phyloP scores from a whole-genome alignment of 2,113 vertebrate genomes.

The Orycteropus afer region DNA sequence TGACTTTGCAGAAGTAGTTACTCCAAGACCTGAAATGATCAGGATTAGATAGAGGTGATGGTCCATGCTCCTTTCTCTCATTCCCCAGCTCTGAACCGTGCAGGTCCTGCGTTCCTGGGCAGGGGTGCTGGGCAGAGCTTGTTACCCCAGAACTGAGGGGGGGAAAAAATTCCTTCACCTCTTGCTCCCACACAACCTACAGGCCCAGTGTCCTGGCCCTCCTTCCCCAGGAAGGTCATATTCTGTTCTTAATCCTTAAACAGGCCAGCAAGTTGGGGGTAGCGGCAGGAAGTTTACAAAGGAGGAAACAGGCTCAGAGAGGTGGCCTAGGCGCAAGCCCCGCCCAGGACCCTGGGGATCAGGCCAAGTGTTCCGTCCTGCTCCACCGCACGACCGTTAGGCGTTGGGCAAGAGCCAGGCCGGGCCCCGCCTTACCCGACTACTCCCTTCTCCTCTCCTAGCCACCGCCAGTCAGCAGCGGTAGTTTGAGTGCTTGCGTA shows the following conservation, averaged over 20 bases:
- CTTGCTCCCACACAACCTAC: not conserved
- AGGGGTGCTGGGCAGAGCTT: no score
- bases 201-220: not conserved
- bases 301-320: not conserved
- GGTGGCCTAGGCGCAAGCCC: rapidly evolving
- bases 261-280: no score
- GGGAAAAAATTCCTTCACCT: not conserved
- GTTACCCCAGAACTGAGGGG: not conserved
- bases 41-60: no score
- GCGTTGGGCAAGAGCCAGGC: not conserved
- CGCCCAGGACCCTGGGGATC: no score
- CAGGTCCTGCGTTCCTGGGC: not conserved
- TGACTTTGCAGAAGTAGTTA: no score
- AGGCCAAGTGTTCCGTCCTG: no score
- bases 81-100: no score
- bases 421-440: not conserved
- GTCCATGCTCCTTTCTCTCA: not conserved
- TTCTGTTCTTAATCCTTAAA: not conserved
- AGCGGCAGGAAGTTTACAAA: not conserved
- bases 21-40: no score
- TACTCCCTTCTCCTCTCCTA: no score
- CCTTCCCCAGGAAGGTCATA: not conserved
- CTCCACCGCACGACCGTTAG: not conserved
- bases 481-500: not conserved
- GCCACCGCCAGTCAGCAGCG: rapidly evolving